Evolutionary conservation across 2,797 vertebrate genomes (phyloP), one percentile per base, ranked within the genome.

Genomic region (Microctenopoma lineatum): DNA sequence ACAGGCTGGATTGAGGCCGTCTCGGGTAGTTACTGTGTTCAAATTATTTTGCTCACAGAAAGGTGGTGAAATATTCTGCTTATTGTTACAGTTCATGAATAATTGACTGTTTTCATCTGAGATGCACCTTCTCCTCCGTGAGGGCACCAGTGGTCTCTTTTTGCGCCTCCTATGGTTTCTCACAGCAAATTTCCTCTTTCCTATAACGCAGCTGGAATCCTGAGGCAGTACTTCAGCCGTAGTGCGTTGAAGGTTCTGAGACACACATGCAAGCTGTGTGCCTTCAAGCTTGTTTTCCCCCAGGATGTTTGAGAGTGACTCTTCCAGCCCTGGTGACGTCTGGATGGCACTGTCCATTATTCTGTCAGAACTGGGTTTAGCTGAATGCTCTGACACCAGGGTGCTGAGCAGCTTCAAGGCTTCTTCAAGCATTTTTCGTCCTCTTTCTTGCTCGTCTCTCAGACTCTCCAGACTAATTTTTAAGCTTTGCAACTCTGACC

Each of bases 341-440:
- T 95, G 94, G 50, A 89, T 83, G n/a, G 85, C 82, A 15, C 81
- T 88, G 70, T 94, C 91, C 46, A 70, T 80, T 67, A 85, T 66
- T 47, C 29, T 74, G 36, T 59, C 62, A 26, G 80, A 14, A n/a
- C 45, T 42, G 7, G 29, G 44, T 79, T 79, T 82, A 53, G 64
- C 44, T 51, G 84, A 79, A 14, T 85, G 69, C 66, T 87, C 69
- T 7, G 88, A 84, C 50, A 84, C 82, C 27, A 93, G 81, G 21
- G 73, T 66, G 29, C 41, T 77, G 47, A 94, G 88, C 62, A 91
- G 74, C 38, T 89, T 89, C 67, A 93, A 63, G 39, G 89, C 87
- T 70, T 94, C 86, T 72, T 87, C 83, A 4, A 94, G 73, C 76
- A 88, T 83, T 46, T 78, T 70, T 41, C 75, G 79, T 47, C 90